Evolutionary conservation across 53 echinoderm and acorn worm genomes (phyloP).

Genomic region (Hippasteria phrygiana): DNA sequence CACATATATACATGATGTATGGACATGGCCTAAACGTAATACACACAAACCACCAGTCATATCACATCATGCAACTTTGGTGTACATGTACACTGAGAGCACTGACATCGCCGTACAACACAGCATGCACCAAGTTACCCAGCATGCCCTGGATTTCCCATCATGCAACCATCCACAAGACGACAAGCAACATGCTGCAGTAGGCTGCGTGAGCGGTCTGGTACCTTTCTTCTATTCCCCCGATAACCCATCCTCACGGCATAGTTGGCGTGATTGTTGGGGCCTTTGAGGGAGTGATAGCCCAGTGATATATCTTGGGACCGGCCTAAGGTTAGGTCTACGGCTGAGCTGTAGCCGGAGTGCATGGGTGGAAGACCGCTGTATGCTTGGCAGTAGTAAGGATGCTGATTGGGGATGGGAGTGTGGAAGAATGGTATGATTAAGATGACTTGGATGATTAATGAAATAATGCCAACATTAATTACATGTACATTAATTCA

Average conservation of each 20-base stretch:
- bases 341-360: conserved; percentile 61
- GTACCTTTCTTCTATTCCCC: conserved; percentile 61
- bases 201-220: conserved; percentile 19
- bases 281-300: conserved; percentile 61
- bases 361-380: conserved; percentile 63
- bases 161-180: conserved; percentile 42
- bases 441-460: conserved; percentile 40
- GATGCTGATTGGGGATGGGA: conserved; percentile 13
- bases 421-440: conserved; percentile 36
- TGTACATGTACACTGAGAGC: background rate
- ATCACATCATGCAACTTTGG: background rate
- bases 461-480: background rate
- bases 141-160: conserved; percentile 42
- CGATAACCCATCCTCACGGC: conserved; percentile 58
- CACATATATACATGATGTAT: too few relatives aligned
- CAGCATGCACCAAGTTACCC: conserved; percentile 48
- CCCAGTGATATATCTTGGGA: conserved; percentile 55
- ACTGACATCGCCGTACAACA: background rate
- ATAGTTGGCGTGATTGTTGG: conserved; percentile 64
- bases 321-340: conserved; percentile 56
- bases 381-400: conserved; percentile 54
- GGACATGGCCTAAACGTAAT: background rate
- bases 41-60: background rate
- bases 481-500: background rate
- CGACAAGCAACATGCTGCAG: conserved; percentile 5